Conservation (phyloP, 2,888 invertebrate genomes). For the Octodonta nipae region DNA sequence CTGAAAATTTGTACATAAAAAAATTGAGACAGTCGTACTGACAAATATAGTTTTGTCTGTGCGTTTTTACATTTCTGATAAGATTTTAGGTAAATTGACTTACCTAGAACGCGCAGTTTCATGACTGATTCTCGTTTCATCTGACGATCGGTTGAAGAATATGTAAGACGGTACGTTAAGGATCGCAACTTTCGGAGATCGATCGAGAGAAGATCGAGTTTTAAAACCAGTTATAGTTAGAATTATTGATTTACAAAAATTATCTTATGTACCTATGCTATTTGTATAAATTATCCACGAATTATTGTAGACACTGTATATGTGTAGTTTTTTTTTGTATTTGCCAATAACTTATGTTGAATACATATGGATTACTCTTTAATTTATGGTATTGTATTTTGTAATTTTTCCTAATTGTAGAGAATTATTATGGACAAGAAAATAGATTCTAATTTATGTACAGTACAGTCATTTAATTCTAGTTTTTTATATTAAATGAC, state of each 20-base stretch:
- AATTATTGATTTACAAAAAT: constrained; percentile 24
- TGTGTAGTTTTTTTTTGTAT: constrained; percentile 38
- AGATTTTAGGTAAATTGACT: constrained; percentile 24
- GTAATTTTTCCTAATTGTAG: constrained; percentile 16
- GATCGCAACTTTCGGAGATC: constrained; percentile 22
- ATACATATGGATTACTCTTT: constrained; percentile 28
- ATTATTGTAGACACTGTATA: constrained; percentile 36
- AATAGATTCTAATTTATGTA: constrained; percentile 20
- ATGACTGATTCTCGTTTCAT: too few species aligned
- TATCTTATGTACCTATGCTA: constrained; percentile 38
- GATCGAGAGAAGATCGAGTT: constrained; percentile 10
- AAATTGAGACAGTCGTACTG: background rate
- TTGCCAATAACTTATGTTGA: constrained; percentile 32
- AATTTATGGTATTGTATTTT: constrained; percentile 25
- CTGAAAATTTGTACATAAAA: too few species aligned
- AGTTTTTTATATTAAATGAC: constrained; percentile 2
- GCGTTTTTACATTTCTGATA: background rate
- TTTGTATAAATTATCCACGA: constrained; percentile 37
- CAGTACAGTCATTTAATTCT: constrained; percentile 10
- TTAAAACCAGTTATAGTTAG: constrained; percentile 15
- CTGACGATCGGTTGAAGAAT: too few species aligned
- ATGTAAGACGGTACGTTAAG: constrained; percentile 35
- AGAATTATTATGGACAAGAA: constrained; percentile 15
- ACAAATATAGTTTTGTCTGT: background rate
- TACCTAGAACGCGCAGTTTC: too few species aligned